Evolutionary conservation across 2,113 vertebrate species (phyloP).

Genomic region (Microcebus ravelobensis): DNA sequence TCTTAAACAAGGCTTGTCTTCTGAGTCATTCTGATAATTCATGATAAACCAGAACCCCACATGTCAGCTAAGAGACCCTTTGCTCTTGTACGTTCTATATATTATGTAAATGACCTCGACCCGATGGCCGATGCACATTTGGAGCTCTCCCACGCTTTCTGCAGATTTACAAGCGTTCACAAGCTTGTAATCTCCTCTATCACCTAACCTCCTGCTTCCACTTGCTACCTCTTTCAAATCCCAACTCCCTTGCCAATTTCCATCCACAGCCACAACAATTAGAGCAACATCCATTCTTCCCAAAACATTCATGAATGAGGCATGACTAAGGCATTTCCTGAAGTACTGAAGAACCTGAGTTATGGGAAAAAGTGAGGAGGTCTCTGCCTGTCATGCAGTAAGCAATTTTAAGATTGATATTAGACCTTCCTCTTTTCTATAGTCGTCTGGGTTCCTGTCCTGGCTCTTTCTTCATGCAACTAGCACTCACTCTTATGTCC

Average conservation of each 20-base stretch:
- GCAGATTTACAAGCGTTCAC: not conserved
- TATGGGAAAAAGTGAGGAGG: not conserved
- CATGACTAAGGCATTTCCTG: not conserved
- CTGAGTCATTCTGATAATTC: not conserved
- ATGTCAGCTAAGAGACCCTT: not conserved
- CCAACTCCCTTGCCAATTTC: not conserved
- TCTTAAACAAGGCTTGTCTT: not conserved
- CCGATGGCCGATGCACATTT: not conserved
- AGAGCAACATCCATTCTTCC: not conserved
- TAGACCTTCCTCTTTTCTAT: not conserved
- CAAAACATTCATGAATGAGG: not conserved
- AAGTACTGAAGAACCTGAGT: not conserved
- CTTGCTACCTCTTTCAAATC: not conserved
- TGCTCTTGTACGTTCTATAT: not conserved
- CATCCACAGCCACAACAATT: not conserved
- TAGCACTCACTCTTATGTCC: rapidly evolving
- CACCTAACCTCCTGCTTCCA: not conserved
- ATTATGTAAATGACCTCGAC: not conserved
- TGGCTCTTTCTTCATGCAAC: not conserved
- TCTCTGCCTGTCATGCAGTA: not conserved
- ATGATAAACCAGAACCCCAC: not conserved
- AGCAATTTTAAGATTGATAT: not conserved
- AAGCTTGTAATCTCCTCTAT: not conserved
- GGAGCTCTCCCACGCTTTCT: not conserved
- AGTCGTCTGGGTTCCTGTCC: not conserved